phyloP scores from a whole-genome alignment of 2,113 vertebrate genomes.

The Apodemus speciosus region DNA sequence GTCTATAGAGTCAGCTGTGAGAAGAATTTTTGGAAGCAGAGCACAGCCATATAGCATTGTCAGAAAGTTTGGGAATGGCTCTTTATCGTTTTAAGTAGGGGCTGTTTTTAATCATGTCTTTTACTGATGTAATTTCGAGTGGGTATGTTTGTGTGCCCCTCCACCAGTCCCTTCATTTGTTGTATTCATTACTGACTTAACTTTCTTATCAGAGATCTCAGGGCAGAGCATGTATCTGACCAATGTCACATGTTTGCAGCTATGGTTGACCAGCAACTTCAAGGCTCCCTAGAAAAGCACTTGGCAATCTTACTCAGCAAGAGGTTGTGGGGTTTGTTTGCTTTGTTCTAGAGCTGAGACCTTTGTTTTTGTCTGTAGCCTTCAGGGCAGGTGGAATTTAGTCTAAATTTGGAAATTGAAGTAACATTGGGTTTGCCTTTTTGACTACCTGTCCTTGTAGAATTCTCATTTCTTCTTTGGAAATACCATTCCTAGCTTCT shows the following conservation, averaged over 20 bases:
- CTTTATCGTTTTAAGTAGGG: background rate
- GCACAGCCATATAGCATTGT: conserved; percentile 27
- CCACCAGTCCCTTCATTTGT: background rate
- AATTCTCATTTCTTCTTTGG: background rate
- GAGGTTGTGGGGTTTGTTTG: background rate
- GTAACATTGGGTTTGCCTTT: background rate
- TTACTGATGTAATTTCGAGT: conserved; percentile 34
- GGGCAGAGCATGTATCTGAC: background rate
- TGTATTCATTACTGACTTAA: background rate
- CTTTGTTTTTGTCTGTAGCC: background rate
- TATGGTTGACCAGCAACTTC: background rate
- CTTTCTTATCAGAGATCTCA: background rate
- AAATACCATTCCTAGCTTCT: background rate
- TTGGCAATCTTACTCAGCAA: background rate
- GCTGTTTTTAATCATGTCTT: background rate
- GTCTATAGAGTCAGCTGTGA: conserved; percentile 77
- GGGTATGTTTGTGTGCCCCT: background rate
- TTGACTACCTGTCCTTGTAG: background rate
- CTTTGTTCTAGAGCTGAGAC: background rate
- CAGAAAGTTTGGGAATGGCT: background rate
- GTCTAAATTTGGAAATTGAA: background rate
- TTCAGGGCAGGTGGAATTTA: background rate
- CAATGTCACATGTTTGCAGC: background rate
- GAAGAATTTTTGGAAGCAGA: conserved; percentile 79
- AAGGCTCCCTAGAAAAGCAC: background rate